Evolutionary conservation across 2,113 vertebrate genomes (phyloP).

Genomic region (Quiscalus mexicanus): DNA sequence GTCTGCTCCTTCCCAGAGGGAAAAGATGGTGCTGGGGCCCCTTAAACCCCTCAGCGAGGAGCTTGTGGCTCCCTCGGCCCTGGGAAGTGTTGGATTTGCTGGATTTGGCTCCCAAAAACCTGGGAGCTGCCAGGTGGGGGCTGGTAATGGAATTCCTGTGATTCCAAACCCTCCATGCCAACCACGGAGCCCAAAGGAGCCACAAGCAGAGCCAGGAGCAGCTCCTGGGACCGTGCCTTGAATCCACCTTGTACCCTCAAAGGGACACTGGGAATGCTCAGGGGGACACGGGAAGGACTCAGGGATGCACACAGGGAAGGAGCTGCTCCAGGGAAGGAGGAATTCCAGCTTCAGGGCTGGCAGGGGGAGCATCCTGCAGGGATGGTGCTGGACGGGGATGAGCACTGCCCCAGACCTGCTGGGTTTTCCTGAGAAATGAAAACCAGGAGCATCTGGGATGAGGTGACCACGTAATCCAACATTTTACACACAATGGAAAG

Average conservation of each 20-base stretch:
- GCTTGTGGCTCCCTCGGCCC: accelerated
- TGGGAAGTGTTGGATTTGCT: background rate
- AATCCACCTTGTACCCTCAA: accelerated
- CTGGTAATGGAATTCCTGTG: background rate
- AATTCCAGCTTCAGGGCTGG: background rate
- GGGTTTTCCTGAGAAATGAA: background rate
- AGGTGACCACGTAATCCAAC: accelerated
- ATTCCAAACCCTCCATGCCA: background rate
- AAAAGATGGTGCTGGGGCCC: accelerated
- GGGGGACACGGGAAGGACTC: accelerated
- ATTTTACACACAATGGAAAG: accelerated
- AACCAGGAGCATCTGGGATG: background rate
- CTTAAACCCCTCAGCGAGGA: background rate
- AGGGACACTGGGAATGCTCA: accelerated
- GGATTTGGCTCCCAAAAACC: background rate
- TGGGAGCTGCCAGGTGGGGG: background rate
- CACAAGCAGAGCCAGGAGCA: background rate
- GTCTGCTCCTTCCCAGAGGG: background rate
- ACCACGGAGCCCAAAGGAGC: accelerated
- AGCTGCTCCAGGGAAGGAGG: background rate
- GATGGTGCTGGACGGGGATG: accelerated
- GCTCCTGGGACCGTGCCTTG: accelerated
- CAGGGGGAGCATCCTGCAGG: background rate
- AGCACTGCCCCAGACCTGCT: background rate
- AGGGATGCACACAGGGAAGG: accelerated